A percentile compares a stretch with the other conserved stretches of the same genome.
phyloP scores from a whole-genome alignment of 2,113 vertebrate genomes.

The Campylorhamphus procurvoides region DNA sequence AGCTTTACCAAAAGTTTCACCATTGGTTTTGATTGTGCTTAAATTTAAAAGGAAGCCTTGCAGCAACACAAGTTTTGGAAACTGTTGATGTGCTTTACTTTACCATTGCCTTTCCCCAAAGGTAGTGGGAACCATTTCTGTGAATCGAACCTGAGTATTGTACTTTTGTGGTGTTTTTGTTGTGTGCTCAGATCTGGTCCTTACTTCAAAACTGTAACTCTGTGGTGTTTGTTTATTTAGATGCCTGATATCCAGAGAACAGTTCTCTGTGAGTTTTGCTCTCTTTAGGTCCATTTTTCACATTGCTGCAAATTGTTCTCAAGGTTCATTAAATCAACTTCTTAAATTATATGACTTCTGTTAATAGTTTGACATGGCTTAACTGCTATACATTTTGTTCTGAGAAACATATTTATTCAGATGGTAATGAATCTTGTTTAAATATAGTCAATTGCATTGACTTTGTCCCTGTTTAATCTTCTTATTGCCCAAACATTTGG shows the following conservation, averaged over 20 bases:
- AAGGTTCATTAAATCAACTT: not conserved
- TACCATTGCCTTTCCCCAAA: not conserved
- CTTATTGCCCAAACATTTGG: not conserved
- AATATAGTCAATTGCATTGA: not conserved
- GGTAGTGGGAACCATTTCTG: not conserved
- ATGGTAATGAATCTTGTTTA: slow-evolving; percentile 21
- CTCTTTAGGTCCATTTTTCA: not conserved
- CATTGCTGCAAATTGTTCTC: not conserved
- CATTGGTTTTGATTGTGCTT: not conserved
- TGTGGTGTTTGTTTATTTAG: not conserved
- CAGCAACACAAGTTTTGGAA: not conserved
- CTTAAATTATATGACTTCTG: not conserved
- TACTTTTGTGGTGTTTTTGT: not conserved
- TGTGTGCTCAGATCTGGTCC: not conserved
- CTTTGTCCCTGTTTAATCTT: not conserved
- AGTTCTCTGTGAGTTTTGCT: not conserved
- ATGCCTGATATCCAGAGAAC: not conserved
- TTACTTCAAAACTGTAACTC: not conserved
- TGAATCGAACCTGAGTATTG: not conserved
- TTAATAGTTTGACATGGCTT: not conserved
- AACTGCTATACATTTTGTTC: not conserved
- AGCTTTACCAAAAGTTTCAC: not conserved
- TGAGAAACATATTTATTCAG: slow-evolving; percentile 20
- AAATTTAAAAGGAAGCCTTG: not conserved
- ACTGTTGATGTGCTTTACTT: not conserved